These are phyloP conservation scores for Laticauda laticaudata DNA, from an alignment of 2,113 vertebrate species.

Conservation along the genomic window DNA sequence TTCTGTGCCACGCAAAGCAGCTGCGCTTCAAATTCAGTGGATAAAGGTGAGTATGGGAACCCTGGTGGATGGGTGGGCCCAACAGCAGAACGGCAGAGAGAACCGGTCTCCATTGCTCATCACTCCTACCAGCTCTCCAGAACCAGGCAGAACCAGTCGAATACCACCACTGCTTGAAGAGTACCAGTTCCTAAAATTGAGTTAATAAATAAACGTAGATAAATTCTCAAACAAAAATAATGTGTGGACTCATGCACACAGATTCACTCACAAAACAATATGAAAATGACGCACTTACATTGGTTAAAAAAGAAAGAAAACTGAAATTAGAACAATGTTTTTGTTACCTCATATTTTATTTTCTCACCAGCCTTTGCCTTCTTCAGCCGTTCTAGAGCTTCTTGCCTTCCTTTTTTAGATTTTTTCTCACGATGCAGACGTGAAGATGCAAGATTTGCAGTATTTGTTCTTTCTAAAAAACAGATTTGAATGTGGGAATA, in stretches of 20 bases:
- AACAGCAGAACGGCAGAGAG: no score
- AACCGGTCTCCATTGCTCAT: no score
- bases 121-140: no score
- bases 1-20: no score
- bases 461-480: slow-evolving; percentile 56
- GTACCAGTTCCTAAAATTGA: not conserved
- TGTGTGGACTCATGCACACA: not conserved
- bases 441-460: slow-evolving; percentile 74
- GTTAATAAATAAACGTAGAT: not conserved
- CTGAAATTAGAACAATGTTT: not conserved
- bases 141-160: no score
- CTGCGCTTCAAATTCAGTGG: no score
- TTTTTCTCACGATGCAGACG: slow-evolving; percentile 89
- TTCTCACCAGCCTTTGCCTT: slow-evolving; percentile 92
- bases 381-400: slow-evolving; percentile 89
- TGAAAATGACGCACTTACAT: not conserved
- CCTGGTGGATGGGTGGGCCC: no score
- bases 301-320: not conserved
- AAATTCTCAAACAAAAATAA: not conserved
- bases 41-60: no score
- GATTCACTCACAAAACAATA: not conserved
- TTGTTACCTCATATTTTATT: slow-evolving; percentile 92
- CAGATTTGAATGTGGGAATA: not conserved
- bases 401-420: slow-evolving; percentile 85
- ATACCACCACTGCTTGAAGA: not conserved